Evolutionary conservation across 2,888 invertebrate species (phyloP).

Genomic region (Meloe dianella): DNA sequence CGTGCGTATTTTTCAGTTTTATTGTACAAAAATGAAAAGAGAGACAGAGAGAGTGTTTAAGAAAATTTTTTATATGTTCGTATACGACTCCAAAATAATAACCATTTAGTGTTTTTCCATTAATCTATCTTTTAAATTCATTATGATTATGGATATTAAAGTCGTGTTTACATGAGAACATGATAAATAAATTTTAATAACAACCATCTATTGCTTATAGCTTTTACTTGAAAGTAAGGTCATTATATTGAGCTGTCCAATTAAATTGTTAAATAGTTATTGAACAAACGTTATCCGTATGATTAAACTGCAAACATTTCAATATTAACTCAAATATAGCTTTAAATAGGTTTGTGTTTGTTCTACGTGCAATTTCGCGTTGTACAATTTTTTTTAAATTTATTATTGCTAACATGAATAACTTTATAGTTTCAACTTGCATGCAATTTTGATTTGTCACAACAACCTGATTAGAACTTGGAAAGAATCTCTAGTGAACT

Average conservation of each 20-base stretch:
- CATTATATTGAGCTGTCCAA: not conserved
- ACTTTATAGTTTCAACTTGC: not conserved
- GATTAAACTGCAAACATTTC: not conserved
- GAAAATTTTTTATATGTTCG: not conserved
- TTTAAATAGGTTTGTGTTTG: conserved; percentile 5
- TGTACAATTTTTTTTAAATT: not conserved
- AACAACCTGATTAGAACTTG: not conserved
- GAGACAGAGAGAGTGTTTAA: not conserved
- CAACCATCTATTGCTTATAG: too few relatives aligned
- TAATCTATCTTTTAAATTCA: not conserved
- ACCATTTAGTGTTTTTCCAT: not conserved
- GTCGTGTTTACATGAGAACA: not conserved
- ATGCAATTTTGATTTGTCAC: conserved; percentile 2
- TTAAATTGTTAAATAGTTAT: not conserved
- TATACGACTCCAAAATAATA: not conserved
- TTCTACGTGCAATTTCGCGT: conserved; percentile 1
- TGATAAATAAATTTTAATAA: not conserved
- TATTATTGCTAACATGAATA: not conserved
- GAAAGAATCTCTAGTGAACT: not conserved
- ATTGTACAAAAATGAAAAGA: not conserved
- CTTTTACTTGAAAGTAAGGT: too few relatives aligned
- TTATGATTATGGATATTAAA: not conserved
- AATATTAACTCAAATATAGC: not conserved
- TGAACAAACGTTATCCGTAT: not conserved
- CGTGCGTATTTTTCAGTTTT: not conserved